These are phyloP conservation scores for Drosophila ambigua DNA, from an alignment of 1,140 invertebrate genomes.

Conservation along the genomic window DNA sequence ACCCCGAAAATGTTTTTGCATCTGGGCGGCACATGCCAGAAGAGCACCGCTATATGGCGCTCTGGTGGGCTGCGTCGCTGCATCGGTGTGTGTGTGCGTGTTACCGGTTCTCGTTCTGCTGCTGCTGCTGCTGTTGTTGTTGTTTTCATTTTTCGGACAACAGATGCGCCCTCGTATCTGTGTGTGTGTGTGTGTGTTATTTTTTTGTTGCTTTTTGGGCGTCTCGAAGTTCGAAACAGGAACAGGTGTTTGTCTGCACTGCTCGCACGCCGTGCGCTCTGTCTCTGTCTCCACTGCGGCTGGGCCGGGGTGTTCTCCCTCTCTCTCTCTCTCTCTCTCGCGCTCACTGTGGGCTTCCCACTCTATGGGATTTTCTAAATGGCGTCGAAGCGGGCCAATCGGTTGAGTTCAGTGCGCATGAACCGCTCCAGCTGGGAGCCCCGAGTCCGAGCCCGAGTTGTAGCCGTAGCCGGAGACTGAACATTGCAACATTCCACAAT, in stretches of 20 bases:
- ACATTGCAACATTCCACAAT: constrained; percentile 53
- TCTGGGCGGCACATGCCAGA: background rate
- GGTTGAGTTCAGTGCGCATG: constrained; percentile 74
- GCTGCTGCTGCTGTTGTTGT: background rate
- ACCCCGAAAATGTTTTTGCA: constrained; percentile 57
- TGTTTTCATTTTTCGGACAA: too few relatives aligned
- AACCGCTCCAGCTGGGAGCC: constrained; percentile 34
- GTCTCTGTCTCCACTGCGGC: constrained; percentile 34
- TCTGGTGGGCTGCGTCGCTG: constrained; percentile 9
- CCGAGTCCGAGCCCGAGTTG: background rate
- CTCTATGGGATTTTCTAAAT: constrained; percentile 65
- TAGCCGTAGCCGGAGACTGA: background rate
- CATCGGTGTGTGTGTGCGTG: constrained; percentile 18
- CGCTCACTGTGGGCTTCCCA: constrained; percentile 4
- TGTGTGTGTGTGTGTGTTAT: background rate
- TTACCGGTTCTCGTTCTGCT: constrained; percentile 56
- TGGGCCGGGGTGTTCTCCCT: background rate
- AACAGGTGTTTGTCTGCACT: constrained; percentile 75
- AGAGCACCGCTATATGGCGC: constrained; percentile 36
- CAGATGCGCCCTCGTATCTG: background rate
- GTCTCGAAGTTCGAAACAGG: constrained; percentile 38
- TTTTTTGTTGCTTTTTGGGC: constrained; percentile 14
- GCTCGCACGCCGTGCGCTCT: constrained; percentile 46
- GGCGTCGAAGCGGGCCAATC: constrained; percentile 83
- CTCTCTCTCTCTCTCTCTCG: constrained; percentile 5